Evolutionary conservation across 1,140 invertebrate genomes (phyloP).

Genomic region (Sinella curviseta): DNA sequence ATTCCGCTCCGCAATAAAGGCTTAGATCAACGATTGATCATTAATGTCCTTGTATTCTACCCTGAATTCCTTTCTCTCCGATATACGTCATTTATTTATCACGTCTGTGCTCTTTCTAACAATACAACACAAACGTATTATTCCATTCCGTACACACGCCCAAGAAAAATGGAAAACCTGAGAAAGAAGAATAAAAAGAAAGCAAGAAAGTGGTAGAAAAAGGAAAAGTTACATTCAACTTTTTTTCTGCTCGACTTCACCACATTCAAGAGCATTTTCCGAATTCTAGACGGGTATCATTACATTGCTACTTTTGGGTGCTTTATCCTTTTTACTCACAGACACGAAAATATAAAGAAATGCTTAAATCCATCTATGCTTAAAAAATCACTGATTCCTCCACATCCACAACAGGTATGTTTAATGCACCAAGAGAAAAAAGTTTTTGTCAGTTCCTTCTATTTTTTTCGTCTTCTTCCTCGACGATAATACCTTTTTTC

Average conservation of each 20-base stretch:
- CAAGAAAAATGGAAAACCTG: neutral
- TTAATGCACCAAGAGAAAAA: neutral
- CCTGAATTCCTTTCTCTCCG: neutral
- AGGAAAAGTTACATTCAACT: neutral
- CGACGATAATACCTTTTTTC: neutral
- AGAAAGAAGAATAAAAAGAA: neutral
- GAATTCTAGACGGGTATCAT: constrained; percentile 12
- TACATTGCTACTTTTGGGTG: neutral
- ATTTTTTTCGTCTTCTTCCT: neutral
- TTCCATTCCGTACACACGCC: neutral
- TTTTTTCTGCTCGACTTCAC: constrained; percentile 1
- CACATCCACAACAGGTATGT: constrained; percentile 7
- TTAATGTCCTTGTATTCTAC: neutral
- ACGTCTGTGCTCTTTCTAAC: neutral
- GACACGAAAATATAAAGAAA: neutral
- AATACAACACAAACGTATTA: neutral
- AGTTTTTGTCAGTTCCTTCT: neutral
- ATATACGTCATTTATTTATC: neutral
- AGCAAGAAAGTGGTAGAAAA: neutral
- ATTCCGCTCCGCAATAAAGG: neutral
- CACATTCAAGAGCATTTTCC: neutral
- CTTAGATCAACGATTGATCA: constrained; percentile 4
- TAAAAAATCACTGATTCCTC: neutral
- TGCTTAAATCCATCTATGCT: neutral
- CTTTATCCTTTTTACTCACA: neutral